phyloP scores from a whole-genome alignment of 2,113 vertebrate species.

The Tupaia chinensis region DNA sequence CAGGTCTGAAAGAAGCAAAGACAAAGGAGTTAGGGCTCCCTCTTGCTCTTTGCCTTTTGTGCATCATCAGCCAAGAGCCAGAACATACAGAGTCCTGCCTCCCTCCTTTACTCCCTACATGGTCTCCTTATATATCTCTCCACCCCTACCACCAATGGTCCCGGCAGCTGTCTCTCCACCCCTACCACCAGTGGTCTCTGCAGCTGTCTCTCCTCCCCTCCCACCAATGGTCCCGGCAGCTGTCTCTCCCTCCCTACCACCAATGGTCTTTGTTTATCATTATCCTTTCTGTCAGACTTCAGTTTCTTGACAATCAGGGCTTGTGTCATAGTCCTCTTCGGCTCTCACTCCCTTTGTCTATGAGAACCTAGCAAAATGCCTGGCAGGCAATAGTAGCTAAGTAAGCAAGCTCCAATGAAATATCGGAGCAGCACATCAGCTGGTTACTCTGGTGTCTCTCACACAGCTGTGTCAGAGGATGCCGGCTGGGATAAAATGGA shows the following conservation, averaged over 20 bases:
- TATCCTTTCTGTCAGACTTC: neutral
- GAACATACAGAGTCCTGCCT: neutral
- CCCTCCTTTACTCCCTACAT: neutral
- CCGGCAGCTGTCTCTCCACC: neutral
- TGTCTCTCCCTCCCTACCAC: too few species aligned
- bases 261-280: neutral
- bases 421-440: neutral
- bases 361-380: neutral
- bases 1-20: slow-evolving; percentile 86
- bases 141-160: neutral
- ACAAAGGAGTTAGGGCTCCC: neutral
- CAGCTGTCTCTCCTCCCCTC: too few species aligned
- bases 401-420: neutral
- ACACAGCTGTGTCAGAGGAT: neutral
- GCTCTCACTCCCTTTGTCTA: neutral
- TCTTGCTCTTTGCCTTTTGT: neutral
- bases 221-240: too few species aligned
- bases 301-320: neutral
- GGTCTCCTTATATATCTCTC: neutral
- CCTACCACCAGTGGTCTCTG: neutral
- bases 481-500: neutral
- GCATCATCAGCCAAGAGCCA: neutral
- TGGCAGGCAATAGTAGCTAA: neutral
- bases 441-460: neutral
- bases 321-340: neutral